Evolutionary conservation across 1,140 invertebrate species (phyloP), one percentile per base, ranked within the genome.

Genomic region (Rhagoletis zephyria): DNA sequence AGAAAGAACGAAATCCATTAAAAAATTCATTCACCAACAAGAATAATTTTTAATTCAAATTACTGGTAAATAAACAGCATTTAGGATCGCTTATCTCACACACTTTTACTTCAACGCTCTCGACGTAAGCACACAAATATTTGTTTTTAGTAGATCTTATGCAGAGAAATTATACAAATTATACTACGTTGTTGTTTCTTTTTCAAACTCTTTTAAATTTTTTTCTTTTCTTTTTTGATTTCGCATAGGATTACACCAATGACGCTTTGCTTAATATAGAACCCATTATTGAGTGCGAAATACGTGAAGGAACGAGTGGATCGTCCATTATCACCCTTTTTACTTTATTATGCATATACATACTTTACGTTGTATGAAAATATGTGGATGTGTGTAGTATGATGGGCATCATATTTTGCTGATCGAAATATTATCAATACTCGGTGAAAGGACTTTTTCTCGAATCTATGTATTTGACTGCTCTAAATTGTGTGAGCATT

Each of bases 1-100:
- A 81, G 74, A 81, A 81, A 81, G 74, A 81, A 81, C 74, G 74
- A 81, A 81, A 81, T 81, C 74, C 51, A 81, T 81, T 81, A 59
- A 81, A 81, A 74, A 81, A 81, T 77, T 81, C 48, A 81, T 81
- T 51, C 74, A 81, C 74, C 74, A 81, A 81, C 74, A 59, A 56
- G 74, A 81, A 67, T 67, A 67, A 10, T 51, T 48, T 81, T 56
- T 48, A 74, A 74, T 48, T 56, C 74, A 81, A 77, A 81, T 81
- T 81, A 81, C 74, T 59, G 74, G 48, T 81, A 81, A 81, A 81
- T 81, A 56, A 81, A 81, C 74, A 81, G 45, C 74, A 81, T 56
- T 81, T 56, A 81, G 48, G 74, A 81, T 81, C 74, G 74, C 51
- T 59, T 81, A 16, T 81, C 74, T 81, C 74, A 81, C 74, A 81